Conservation (phyloP, 2,113 vertebrate species). For the Tricholaema leucomelas region DNA sequence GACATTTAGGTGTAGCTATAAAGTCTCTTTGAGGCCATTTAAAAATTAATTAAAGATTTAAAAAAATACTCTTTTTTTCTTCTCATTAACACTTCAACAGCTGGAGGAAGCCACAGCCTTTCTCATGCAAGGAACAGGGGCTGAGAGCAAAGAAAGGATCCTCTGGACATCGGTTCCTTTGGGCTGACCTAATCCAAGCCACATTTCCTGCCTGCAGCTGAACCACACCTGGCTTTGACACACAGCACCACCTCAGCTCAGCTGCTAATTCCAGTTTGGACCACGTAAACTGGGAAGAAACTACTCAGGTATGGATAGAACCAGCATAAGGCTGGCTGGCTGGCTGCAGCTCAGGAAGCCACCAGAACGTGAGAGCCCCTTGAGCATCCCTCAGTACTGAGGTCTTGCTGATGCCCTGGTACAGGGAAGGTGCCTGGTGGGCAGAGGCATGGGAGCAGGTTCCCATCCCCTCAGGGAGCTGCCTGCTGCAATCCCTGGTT, state of each 20-base stretch:
- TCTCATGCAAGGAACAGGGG: neutral
- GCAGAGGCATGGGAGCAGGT: neutral
- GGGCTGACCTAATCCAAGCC: neutral
- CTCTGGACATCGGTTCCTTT: neutral
- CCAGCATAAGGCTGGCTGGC: neutral
- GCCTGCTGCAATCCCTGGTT: neutral
- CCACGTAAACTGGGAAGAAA: neutral
- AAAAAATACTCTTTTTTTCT: slow-evolving; percentile 35
- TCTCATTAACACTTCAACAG: neutral
- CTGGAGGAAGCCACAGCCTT: neutral
- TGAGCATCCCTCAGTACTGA: neutral
- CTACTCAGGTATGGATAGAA: neutral
- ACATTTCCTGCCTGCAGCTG: neutral
- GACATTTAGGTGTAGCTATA: neutral
- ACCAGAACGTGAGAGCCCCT: neutral
- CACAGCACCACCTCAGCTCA: neutral
- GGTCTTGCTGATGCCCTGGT: neutral
- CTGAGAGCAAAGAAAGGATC: neutral
- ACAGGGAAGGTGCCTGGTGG: rapidly evolving
- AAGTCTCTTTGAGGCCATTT: slow-evolving; percentile 31
- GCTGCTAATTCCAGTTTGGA: neutral
- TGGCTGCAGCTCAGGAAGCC: rapidly evolving
- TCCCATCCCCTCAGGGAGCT: neutral
- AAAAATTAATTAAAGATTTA: slow-evolving; percentile 46
- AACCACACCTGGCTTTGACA: neutral